phyloP scores from a whole-genome alignment of 2,888 invertebrate genomes.

The Thera obeliscata region DNA sequence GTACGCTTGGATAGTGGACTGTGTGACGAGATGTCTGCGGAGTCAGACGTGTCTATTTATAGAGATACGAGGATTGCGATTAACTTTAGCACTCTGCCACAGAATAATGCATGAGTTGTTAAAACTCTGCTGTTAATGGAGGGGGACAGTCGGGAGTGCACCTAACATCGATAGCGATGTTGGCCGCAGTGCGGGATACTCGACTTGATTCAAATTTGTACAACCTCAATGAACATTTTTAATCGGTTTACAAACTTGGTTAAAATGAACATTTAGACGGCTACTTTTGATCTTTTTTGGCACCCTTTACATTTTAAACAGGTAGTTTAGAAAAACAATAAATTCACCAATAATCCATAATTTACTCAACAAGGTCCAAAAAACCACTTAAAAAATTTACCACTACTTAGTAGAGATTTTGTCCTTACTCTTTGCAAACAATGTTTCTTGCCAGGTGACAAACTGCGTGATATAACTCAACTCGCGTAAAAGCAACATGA shows the following conservation, averaged over 20 bases:
- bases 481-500: not conserved
- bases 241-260: not conserved
- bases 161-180: conserved; percentile 37
- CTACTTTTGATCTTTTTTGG: not conserved
- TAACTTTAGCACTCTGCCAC: conserved; percentile 57
- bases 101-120: conserved; percentile 25
- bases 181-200: conserved; percentile 35
- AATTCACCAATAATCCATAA: too few species aligned
- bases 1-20: conserved; percentile 45
- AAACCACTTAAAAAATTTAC: not conserved
- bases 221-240: not conserved
- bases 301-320: too few species aligned
- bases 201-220: not conserved
- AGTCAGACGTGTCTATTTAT: conserved; percentile 79
- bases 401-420: not conserved
- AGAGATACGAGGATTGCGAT: conserved; percentile 65
- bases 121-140: conserved; percentile 50
- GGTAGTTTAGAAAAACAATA: too few species aligned
- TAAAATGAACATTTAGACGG: not conserved
- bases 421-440: not conserved
- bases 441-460: not conserved
- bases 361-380: not conserved
- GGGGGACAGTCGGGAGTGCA: conserved; percentile 46
- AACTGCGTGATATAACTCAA: conserved; percentile 1
- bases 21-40: conserved; percentile 69